phyloP scores from a whole-genome alignment of 2,113 vertebrate genomes.

The Gavia stellata region DNA sequence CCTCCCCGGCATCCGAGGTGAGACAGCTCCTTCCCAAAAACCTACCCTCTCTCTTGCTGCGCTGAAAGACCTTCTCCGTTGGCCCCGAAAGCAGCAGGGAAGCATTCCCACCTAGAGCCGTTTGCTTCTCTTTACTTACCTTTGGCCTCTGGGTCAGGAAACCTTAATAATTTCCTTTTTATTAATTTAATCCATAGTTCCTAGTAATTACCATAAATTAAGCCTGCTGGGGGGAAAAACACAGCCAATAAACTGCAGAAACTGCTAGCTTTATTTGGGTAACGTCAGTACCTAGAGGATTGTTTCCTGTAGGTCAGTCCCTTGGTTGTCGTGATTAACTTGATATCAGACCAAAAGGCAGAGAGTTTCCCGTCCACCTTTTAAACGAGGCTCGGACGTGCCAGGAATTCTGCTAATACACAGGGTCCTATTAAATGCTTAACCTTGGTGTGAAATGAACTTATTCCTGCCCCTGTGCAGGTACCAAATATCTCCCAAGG shows the following conservation, averaged over 20 bases:
- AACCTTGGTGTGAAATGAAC: conserved; percentile 23
- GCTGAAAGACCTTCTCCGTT: neutral
- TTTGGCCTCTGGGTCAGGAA: conserved; percentile 47
- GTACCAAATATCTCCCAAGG: neutral
- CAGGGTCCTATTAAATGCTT: conserved; percentile 46
- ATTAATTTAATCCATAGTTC: conserved; percentile 65
- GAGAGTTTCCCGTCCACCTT: conserved; percentile 51
- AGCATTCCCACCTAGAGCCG: neutral
- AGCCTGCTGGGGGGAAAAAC: conserved; percentile 47
- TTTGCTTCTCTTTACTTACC: conserved; percentile 36
- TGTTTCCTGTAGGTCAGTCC: conserved; percentile 15
- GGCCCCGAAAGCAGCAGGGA: neutral
- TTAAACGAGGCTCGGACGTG: conserved; percentile 38
- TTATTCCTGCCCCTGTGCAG: conserved; percentile 15
- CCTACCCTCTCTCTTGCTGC: neutral
- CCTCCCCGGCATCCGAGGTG: fast-evolving
- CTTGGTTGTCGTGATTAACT: conserved; percentile 30
- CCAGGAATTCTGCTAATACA: conserved; percentile 36
- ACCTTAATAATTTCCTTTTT: conserved; percentile 60
- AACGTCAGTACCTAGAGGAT: conserved; percentile 56
- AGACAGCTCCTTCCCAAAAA: neutral
- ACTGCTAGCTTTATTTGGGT: conserved; percentile 55
- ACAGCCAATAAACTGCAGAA: conserved; percentile 60
- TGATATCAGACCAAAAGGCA: conserved; percentile 14
- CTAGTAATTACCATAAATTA: conserved; percentile 67